Base-by-base conservation (phyloP, 2,888 invertebrate genomes). In the Chironomus riparius region DNA sequence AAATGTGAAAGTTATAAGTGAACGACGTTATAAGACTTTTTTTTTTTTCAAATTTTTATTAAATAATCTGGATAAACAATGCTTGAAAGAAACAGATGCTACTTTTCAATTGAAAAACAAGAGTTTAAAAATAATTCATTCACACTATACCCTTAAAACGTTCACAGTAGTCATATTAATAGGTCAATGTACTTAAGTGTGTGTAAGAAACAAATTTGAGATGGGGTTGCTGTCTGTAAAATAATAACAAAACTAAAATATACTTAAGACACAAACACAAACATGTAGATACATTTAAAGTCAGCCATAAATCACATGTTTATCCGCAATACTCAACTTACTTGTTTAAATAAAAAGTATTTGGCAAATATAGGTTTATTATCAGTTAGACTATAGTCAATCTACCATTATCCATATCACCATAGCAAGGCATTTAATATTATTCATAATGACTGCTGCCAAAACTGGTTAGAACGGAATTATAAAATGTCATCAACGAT, bases 141-240 rank as follows among this genome's bases (percentile, higher is more conserved):
- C 72, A 72, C 72, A 61, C 72, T 72, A 50, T 62, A 72, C 72
- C 71, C 71, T 70, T 24, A 50, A 50, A 13, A 65, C 12, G 38
- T 15, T 28, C 47, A 18, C 15, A 18, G 62, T 10, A 38, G 15
- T 62, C 28, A 7, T 48, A 5, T 65, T 65, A 22, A 24, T 38
- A 13, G 72, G 56, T 72, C 72, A 72, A 62, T 72, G 72, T 24
- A 62, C 72, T 72, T 61, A 18, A n/a, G 47, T 61, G 61, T 68
- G 68, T 38, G 47, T n/a, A 47, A 15, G 47, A 68, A 2, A 68
- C 28, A 47, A 7, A 28, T 13, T 56, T 38, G 2, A 22, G 13
- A 68, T 15, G 68, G 68, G 68, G 56, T 56, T 56, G 56, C 18
- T 56, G 56, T 15, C 56, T 56, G 38, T 38, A 38, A 38, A 38